These are phyloP conservation scores for Apeltes quadracus DNA, from an alignment of 2,113 vertebrate species.

Conservation along the genomic window DNA sequence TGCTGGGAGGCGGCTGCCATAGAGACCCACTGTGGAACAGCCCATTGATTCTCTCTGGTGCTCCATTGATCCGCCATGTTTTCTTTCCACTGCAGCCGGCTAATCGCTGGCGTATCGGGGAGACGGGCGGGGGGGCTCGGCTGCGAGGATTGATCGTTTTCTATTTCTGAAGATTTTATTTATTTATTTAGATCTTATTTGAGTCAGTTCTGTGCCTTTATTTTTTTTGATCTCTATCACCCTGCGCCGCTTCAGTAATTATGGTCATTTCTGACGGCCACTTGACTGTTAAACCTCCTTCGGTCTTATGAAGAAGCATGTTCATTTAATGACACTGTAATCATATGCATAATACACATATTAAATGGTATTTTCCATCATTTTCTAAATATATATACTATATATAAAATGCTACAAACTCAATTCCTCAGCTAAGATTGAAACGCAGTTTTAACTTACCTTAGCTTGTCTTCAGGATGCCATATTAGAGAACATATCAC, in stretches of 20 bases:
- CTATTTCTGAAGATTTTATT: slow-evolving; percentile 25
- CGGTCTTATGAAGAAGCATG: background rate
- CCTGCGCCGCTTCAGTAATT: background rate
- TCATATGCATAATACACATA: background rate
- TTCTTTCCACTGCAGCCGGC: slow-evolving; percentile 63
- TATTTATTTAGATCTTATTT: background rate
- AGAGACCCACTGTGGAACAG: slow-evolving; percentile 40
- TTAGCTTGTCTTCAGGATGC: background rate
- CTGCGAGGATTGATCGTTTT: slow-evolving; percentile 29
- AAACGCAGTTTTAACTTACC: background rate
- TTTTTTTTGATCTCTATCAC: background rate
- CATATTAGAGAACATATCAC: background rate
- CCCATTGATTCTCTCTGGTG: slow-evolving; percentile 72
- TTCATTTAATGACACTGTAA: background rate
- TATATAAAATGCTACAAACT: background rate
- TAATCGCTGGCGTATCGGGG: slow-evolving; percentile 70
- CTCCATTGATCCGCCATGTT: slow-evolving; percentile 76
- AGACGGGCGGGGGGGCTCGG: slow-evolving; percentile 47
- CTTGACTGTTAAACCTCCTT: background rate
- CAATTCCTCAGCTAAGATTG: background rate
- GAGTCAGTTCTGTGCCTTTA: background rate
- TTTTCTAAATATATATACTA: background rate
- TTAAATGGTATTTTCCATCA: background rate
- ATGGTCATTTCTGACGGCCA: background rate
- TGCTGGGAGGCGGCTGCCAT: slow-evolving; percentile 50